phyloP scores from a whole-genome alignment of 2,113 vertebrate genomes.

The Progne subis region DNA sequence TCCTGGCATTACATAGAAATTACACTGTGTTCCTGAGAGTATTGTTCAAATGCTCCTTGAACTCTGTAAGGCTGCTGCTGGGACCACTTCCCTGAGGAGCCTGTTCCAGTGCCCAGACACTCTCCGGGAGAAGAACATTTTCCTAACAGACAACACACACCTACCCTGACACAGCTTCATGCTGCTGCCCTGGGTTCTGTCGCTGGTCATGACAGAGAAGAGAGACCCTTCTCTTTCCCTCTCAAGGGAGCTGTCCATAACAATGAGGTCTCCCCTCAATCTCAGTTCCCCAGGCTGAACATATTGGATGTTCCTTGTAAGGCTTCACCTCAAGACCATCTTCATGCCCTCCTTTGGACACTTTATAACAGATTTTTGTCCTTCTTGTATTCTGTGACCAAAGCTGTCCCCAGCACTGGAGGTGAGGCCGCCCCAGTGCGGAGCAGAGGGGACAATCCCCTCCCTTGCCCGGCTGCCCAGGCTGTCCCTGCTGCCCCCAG shows the following conservation, averaged over 20 bases:
- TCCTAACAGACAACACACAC: not conserved
- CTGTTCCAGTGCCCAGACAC: not conserved
- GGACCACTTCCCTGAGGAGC: not conserved
- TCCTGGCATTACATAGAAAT: not conserved
- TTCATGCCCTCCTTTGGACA: not conserved
- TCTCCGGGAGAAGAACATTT: not conserved
- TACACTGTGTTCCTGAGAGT: not conserved
- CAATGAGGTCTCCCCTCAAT: no score
- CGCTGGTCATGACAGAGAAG: not conserved
- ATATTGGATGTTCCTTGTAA: accelerated
- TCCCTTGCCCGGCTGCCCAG: accelerated
- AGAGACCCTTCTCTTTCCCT: not conserved
- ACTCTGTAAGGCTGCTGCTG: no score
- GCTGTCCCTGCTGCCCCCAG: not conserved
- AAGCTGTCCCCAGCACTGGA: accelerated
- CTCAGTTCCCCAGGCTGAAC: not conserved
- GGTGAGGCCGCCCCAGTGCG: accelerated
- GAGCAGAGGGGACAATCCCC: not conserved
- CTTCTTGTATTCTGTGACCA: not conserved
- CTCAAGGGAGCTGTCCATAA: accelerated
- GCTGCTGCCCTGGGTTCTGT: not conserved
- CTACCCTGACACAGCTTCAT: not conserved
- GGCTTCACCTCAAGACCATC: not conserved
- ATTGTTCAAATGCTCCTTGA: not conserved
- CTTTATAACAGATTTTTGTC: no score